A percentile compares a stretch with the other conserved stretches of the same genome.
Conservation (phyloP, 2,888 invertebrate species). For the Xestia xanthographa region DNA sequence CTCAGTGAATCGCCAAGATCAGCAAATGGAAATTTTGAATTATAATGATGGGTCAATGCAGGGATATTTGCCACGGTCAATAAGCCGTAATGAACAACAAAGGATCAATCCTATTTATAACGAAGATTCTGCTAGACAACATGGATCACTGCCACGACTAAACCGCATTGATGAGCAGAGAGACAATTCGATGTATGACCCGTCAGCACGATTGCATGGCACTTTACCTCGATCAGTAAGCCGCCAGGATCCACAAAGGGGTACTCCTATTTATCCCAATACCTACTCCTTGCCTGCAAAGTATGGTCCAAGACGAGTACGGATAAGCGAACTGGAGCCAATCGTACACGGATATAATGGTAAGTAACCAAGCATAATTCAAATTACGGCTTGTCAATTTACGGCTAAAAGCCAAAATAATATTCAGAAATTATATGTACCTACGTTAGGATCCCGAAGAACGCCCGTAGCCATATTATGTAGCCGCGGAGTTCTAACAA, state of each 20-base stretch:
- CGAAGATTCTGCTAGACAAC: constrained; percentile 55
- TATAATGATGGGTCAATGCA: constrained; percentile 44
- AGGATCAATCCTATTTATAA: constrained; percentile 67
- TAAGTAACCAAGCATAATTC: constrained; percentile 73
- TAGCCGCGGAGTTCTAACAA: constrained; percentile 21
- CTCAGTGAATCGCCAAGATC: constrained; percentile 64
- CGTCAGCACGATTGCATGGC: constrained; percentile 75
- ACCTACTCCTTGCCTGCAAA: constrained; percentile 82
- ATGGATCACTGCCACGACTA: constrained; percentile 66
- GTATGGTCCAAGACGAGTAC: constrained; percentile 82
- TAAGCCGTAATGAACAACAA: constrained; percentile 67
- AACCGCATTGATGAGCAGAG: constrained; percentile 69
- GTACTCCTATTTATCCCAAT: constrained; percentile 71
- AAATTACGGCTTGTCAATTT: constrained; percentile 13
- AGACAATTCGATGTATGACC: constrained; percentile 71
- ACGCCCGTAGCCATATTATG: constrained; percentile 10
- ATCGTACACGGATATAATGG: constrained; percentile 85
- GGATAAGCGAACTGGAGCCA: constrained; percentile 85
- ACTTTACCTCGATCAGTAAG: constrained; percentile 79
- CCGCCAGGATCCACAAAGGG: constrained; percentile 69
- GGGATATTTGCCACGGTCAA: constrained; percentile 65
- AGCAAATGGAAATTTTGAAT: constrained; percentile 64
- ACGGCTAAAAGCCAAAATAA: constrained; percentile 8
- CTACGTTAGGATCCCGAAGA: constrained; percentile 23
- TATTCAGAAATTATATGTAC: constrained; percentile 8